Conservation (phyloP, 2,888 invertebrate species). For the Cyclophora punctaria region DNA sequence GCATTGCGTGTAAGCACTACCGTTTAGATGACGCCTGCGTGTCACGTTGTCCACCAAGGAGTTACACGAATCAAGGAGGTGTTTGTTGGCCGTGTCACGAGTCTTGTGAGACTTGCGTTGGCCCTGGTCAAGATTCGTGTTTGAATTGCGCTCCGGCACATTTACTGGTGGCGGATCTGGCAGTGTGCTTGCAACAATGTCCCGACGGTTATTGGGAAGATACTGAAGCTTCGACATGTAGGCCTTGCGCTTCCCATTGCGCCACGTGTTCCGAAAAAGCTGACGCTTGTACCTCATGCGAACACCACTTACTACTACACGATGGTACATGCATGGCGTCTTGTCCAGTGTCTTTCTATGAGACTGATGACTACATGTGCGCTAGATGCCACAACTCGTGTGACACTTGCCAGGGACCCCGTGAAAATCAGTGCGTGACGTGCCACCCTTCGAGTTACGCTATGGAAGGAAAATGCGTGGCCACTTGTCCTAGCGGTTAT, state of each 20-base stretch:
- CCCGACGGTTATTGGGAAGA: constrained; percentile 93
- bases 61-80: constrained; percentile 86
- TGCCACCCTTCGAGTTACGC: constrained; percentile 84
- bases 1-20: constrained; percentile 87
- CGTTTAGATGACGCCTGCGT: constrained; percentile 89
- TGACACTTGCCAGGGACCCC: constrained; percentile 86
- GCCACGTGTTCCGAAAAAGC: constrained; percentile 88
- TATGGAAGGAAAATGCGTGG: constrained; percentile 81
- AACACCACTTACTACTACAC: constrained; percentile 89
- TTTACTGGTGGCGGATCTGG: constrained; percentile 87
- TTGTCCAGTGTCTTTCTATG: constrained; percentile 87
- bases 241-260: constrained; percentile 90
- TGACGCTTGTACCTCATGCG: constrained; percentile 89
- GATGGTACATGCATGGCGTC: constrained; percentile 88
- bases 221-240: constrained; percentile 82
- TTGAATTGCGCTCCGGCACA: constrained; percentile 89
- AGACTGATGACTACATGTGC: constrained; percentile 91
- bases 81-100: constrained; percentile 92
- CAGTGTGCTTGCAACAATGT: constrained; percentile 90
- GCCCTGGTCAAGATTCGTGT: constrained; percentile 90
- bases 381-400: constrained; percentile 86
- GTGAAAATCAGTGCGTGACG: constrained; percentile 85
- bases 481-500: constrained; percentile 82
- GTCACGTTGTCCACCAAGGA: constrained; percentile 88
- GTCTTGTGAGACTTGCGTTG: constrained; percentile 91